Percentiles rank a stretch among this genome's conserved stretches.
phyloP scores from a whole-genome alignment of 1,140 invertebrate species.

The Aphelenchoides besseyi region DNA sequence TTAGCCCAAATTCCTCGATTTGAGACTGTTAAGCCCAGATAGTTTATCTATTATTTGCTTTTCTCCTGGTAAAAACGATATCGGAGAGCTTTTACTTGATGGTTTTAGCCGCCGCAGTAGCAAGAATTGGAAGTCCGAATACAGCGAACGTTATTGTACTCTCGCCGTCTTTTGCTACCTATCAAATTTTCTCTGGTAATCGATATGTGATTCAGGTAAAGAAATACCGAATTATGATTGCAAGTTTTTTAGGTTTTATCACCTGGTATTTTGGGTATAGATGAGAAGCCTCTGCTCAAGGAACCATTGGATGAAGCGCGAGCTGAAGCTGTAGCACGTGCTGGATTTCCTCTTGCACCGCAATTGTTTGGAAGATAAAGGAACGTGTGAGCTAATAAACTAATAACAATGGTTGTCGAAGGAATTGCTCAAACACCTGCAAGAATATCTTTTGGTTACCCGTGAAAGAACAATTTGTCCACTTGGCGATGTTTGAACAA shows the following conservation, averaged over 20 bases:
- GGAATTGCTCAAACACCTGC: no score
- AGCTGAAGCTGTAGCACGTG: not conserved
- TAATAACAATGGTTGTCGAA: no score
- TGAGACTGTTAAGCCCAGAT: no score
- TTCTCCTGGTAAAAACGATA: no score
- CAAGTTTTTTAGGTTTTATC: not conserved
- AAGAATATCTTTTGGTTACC: no score
- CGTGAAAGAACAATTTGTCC: no score
- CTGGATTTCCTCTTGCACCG: not conserved
- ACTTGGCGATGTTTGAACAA: no score
- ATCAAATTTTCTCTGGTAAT: slow-evolving; percentile 8
- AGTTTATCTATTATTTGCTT: no score
- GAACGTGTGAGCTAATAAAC: no score
- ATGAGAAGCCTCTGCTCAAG: slow-evolving; percentile 1
- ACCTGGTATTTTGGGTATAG: not conserved
- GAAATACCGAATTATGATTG: not conserved
- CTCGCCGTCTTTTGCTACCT: not conserved
- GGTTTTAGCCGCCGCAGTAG: not conserved
- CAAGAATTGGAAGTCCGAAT: not conserved
- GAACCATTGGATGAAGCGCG: slow-evolving; percentile 2
- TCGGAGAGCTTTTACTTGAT: no score
- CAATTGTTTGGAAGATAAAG: no score
- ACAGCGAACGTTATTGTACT: slow-evolving; percentile 9
- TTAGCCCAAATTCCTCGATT: not conserved
- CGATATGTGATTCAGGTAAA: slow-evolving; percentile 14